Evolutionary conservation across 2,113 vertebrate genomes (phyloP).

Genomic region (Pardalotus punctatus): DNA sequence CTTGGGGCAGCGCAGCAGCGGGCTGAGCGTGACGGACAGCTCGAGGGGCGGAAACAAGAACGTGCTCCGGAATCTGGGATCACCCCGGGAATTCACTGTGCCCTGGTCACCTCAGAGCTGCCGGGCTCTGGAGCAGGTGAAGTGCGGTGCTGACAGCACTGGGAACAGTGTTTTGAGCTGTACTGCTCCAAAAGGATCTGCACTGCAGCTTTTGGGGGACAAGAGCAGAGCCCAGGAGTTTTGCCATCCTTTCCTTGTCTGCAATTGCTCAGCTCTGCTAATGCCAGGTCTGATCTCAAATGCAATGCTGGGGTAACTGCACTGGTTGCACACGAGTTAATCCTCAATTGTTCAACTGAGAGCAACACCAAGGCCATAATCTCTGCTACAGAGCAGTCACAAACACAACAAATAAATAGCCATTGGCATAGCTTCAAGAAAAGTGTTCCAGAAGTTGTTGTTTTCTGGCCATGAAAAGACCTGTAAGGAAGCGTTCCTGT

Average conservation of each 20-base stretch:
- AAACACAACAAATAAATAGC: not conserved
- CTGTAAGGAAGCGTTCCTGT: not conserved
- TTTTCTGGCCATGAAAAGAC: not conserved
- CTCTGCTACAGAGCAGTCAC: not conserved
- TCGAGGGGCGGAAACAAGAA: not conserved
- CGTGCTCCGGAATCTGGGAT: not conserved
- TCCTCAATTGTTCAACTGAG: not conserved
- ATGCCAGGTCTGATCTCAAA: not conserved
- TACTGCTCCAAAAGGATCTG: not conserved
- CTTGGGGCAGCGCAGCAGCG: not conserved
- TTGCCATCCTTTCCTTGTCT: not conserved
- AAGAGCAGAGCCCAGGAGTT: not conserved
- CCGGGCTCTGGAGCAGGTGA: not conserved
- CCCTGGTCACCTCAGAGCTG: not conserved
- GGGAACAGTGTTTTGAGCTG: not conserved
- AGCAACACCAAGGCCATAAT: not conserved
- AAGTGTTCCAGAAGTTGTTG: not conserved
- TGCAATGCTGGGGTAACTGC: not conserved
- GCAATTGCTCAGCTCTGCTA: not conserved
- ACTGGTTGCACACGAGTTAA: not conserved
- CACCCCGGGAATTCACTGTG: not conserved
- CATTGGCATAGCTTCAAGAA: not conserved
- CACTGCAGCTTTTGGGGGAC: not conserved
- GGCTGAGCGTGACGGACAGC: fast-evolving
- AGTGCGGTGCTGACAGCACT: not conserved